Evolutionary conservation across 2,888 invertebrate species (phyloP).

Genomic region (Yponomeuta sedellus): DNA sequence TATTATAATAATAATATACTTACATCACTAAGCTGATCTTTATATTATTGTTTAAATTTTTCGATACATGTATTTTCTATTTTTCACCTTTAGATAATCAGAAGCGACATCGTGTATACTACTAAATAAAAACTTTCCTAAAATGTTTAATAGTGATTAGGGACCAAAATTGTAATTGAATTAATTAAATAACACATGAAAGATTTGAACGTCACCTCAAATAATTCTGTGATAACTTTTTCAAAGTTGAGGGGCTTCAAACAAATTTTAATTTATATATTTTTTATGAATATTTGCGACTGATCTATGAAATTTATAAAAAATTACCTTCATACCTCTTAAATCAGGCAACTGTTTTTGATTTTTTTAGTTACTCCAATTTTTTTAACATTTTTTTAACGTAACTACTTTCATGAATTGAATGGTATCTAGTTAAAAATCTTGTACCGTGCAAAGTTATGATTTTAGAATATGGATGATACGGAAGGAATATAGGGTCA

Average conservation of each 20-base stretch:
- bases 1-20: neutral
- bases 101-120: constrained; percentile 24
- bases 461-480: constrained; percentile 40
- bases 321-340: no score
- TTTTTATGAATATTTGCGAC: constrained; percentile 21
- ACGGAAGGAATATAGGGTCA: constrained; percentile 54
- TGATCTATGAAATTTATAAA: constrained; percentile 4
- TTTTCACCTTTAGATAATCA: constrained; percentile 40
- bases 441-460: neutral
- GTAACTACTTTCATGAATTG: no score
- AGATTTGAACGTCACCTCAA: constrained; percentile 67
- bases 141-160: constrained; percentile 23
- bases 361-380: no score
- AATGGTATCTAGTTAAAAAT: neutral
- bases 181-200: constrained; percentile 21
- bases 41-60: no score
- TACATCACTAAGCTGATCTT: neutral
- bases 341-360: no score
- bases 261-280: constrained; percentile 30
- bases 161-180: constrained; percentile 30
- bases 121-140: no score
- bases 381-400: no score
- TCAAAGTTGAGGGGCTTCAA: constrained; percentile 70
- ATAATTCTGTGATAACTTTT: constrained; percentile 74
- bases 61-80: neutral